Percentiles rank a stretch among this genome's conserved stretches.
Conservation (phyloP, 2,797 vertebrate species). For the Leptatherina wallacei region DNA sequence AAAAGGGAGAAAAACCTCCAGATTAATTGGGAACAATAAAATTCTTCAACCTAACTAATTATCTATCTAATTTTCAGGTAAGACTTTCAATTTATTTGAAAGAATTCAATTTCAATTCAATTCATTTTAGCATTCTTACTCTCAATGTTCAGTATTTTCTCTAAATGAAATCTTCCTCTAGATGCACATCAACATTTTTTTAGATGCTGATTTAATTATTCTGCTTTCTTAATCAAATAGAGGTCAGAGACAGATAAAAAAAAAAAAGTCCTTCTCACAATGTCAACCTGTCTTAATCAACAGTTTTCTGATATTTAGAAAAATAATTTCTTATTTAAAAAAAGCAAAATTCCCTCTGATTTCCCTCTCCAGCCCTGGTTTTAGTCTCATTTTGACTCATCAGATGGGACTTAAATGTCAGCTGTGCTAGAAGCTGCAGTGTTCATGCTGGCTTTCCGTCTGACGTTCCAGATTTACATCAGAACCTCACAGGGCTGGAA, state of each 20-base stretch:
- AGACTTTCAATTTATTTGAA: background rate
- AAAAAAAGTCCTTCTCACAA: too few relatives aligned
- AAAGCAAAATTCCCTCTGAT: too few relatives aligned
- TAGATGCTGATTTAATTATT: background rate
- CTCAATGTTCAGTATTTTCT: background rate
- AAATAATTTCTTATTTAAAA: too few relatives aligned
- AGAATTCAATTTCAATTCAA: too few relatives aligned
- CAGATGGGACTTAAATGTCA: background rate
- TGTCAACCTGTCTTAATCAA: too few relatives aligned
- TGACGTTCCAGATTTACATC: conserved; percentile 31
- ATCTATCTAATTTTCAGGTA: background rate
- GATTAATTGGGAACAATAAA: background rate
- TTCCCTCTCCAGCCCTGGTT: background rate
- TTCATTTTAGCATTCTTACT: background rate
- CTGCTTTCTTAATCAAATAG: background rate
- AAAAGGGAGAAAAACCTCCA: background rate
- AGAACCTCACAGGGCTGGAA: conserved; percentile 62
- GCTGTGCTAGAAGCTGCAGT: background rate
- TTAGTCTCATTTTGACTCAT: background rate
- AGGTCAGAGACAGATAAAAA: background rate
- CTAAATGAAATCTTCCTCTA: background rate
- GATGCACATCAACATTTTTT: background rate
- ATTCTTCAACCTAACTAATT: too few relatives aligned
- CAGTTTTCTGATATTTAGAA: too few relatives aligned
- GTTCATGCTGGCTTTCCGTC: background rate